Base-by-base conservation (phyloP, 1,140 invertebrate species). In the Linepithema humile region DNA sequence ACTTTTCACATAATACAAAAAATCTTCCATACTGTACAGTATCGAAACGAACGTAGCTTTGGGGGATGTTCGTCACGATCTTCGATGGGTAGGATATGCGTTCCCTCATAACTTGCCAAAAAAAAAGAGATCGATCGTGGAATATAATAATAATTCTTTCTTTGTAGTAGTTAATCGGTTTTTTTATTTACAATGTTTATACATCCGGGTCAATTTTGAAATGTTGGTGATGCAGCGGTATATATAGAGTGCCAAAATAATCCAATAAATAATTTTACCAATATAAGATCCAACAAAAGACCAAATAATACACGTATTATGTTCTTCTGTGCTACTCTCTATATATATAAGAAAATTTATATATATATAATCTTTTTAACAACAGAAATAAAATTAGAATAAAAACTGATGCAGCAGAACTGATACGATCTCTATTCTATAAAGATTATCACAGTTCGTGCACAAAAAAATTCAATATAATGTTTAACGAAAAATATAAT, bases 1-100 rank as follows among this genome's bases (percentile, higher is more conserved):
- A 65, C 35, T 77, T 77, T 50, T 32, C 20, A 23, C 29, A 67
- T 75, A 67, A 23, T n/a, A 75, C 35, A 38, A 74, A 26, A 75
- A 67, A 67, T 32, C 60, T 77, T 77, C 17, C 59, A 45, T 35
- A 9, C n/a, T 50, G 26, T 6, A 5, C 12, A 26, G n/a, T 17
- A 23, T 26, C 64, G 23, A 65, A 77, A 26, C 12, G n/a, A 75
- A 53, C 60, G 43, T 12, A 40, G n/a, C n/a, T 12, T 64, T n/a
- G 40, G 3, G 48, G 12, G 57, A 64, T 35, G 73, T 75, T 40
- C 55, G 48, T 75, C 73, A 75, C n/a, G 26, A 75, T 62, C 53
- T 74, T n/a, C 57, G 40, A 60, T 15, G 26, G n/a, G 17, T 1
- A 48, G 15, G 57, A 64, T 45, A 48, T 17, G n/a, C 55, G n/a